A percentile compares a stretch with the other conserved stretches of the same genome.
Conservation (phyloP, 2,113 vertebrate genomes). For the Candoia aspera region DNA sequence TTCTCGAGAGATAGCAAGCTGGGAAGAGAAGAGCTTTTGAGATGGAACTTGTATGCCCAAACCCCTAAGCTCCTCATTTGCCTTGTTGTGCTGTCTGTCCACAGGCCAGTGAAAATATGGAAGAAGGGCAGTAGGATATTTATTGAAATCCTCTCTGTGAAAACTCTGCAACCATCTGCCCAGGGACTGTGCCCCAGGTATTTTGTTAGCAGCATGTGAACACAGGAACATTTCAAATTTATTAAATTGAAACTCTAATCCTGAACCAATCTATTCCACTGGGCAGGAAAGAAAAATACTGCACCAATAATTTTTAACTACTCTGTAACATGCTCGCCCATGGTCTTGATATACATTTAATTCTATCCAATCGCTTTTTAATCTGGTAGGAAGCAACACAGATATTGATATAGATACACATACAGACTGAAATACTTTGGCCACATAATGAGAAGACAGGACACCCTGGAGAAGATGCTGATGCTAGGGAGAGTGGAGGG, state of each 20-base stretch:
- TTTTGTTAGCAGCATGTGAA: background rate
- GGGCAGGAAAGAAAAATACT: constrained; percentile 38
- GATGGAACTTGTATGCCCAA: background rate
- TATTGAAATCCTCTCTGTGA: background rate
- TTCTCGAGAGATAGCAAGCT: background rate
- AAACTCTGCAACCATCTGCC: background rate
- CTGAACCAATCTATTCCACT: constrained; percentile 19
- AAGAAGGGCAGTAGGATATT: background rate
- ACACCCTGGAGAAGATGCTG: no score
- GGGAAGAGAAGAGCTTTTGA: background rate
- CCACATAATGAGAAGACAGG: no score
- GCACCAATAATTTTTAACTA: constrained; percentile 40
- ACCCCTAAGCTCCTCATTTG: background rate
- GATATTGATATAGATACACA: background rate
- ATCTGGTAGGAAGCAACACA: constrained; percentile 38
- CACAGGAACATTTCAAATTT: constrained; percentile 25
- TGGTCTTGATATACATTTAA: constrained; percentile 21
- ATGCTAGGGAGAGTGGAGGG: no score
- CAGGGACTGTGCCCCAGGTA: background rate
- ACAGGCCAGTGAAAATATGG: background rate
- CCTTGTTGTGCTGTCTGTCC: background rate
- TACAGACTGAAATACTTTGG: no score
- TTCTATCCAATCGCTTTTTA: constrained; percentile 44
- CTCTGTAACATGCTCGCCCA: constrained; percentile 32
- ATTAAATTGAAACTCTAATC: background rate